Percentiles rank a stretch among this genome's conserved stretches.
phyloP scores from a whole-genome alignment of 2,797 vertebrate genomes.

The Zenarchopterus dispar region DNA sequence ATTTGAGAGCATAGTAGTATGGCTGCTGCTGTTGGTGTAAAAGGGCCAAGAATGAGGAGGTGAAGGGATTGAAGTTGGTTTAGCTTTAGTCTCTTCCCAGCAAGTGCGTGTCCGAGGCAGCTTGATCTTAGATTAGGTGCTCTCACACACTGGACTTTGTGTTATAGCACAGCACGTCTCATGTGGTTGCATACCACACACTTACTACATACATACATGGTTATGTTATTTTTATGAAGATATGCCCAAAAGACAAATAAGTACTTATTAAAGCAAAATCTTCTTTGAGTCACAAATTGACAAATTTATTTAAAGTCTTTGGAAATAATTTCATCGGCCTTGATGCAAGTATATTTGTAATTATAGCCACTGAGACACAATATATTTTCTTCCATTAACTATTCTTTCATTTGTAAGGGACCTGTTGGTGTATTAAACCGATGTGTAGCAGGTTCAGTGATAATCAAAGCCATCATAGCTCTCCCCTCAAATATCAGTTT shows the following conservation, averaged over 20 bases:
- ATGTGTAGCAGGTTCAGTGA: slow-evolving; percentile 12
- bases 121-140: slow-evolving; percentile 74
- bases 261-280: slow-evolving; percentile 19
- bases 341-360: slow-evolving; percentile 15
- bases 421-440: slow-evolving; percentile 6
- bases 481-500: slow-evolving; percentile 18
- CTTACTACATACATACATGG: slow-evolving; percentile 14
- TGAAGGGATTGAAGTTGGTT: slow-evolving; percentile 31
- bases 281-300: slow-evolving; percentile 24
- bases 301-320: slow-evolving; percentile 33
- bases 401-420: background rate
- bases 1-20: no score
- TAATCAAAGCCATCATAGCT: slow-evolving; percentile 23
- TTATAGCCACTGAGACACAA: no score
- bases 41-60: background rate
- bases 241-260: slow-evolving; percentile 29
- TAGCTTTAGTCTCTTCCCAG: slow-evolving; percentile 57
- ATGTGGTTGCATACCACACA: slow-evolving; percentile 26
- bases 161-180: slow-evolving; percentile 37
- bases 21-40: no score
- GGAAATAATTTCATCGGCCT: slow-evolving; percentile 19
- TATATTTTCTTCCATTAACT: background rate
- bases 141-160: slow-evolving; percentile 55
- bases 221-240: slow-evolving; percentile 11
- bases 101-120: slow-evolving; percentile 62